phyloP scores from a whole-genome alignment of 2,797 vertebrate species.

The Crocodylus rhombifer region DNA sequence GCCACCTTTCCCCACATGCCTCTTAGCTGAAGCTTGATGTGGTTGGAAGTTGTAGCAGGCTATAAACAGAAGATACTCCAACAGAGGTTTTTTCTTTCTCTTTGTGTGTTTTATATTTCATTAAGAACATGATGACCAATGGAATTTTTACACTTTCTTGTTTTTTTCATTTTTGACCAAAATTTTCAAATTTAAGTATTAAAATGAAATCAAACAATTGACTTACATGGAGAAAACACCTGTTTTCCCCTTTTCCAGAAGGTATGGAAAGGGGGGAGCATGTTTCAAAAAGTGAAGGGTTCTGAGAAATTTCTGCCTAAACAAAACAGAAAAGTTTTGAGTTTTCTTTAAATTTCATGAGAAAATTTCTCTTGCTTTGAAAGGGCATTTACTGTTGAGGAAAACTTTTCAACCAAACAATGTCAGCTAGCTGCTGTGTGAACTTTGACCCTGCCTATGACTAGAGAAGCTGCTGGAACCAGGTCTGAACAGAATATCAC shows the following conservation, averaged over 20 bases:
- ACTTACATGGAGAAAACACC: not conserved
- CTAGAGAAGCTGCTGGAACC: not conserved
- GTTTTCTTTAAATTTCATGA: not conserved
- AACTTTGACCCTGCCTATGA: not conserved
- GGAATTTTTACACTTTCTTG: not conserved
- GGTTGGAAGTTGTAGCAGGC: no score
- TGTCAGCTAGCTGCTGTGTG: not conserved
- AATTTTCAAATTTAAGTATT: not conserved
- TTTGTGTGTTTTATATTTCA: no score
- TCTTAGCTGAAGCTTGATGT: no score
- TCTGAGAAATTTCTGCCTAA: not conserved
- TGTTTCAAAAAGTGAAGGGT: not conserved
- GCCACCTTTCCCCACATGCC: no score
- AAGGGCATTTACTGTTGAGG: constrained; percentile 11
- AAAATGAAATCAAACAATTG: not conserved
- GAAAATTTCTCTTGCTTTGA: not conserved
- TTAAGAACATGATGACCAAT: no score
- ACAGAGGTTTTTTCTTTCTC: no score
- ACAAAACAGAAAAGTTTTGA: not conserved
- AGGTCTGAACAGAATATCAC: not conserved
- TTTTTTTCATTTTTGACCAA: not conserved
- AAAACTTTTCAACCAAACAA: not conserved
- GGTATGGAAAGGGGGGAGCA: not conserved
- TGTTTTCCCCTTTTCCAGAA: not conserved
- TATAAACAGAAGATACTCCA: no score